Conservation (phyloP, 2,113 vertebrate genomes). For the Nettapus auritus region DNA sequence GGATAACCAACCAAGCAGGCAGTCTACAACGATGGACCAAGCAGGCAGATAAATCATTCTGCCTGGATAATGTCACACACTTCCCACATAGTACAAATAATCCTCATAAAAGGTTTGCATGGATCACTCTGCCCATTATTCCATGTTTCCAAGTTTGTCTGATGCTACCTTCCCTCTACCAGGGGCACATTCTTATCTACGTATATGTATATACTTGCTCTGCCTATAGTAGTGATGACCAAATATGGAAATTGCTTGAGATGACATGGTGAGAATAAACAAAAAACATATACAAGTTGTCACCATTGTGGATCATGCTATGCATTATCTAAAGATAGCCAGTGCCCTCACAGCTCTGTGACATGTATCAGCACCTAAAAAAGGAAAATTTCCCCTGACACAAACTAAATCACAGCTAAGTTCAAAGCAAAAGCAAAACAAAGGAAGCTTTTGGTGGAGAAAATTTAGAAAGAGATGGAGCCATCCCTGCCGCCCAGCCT, state of each 20-base stretch:
- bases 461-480: not conserved
- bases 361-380: not conserved
- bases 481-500: not conserved
- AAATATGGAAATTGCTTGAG: not conserved
- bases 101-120: not conserved
- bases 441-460: not conserved
- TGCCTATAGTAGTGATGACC: not conserved
- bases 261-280: not conserved
- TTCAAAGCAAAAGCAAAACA: not conserved
- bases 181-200: too few relatives aligned
- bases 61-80: not conserved
- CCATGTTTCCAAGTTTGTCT: not conserved
- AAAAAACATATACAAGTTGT: not conserved
- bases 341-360: not conserved
- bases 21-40: not conserved
- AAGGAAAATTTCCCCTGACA: not conserved
- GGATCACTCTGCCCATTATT: not conserved
- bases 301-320: not conserved
- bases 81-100: not conserved
- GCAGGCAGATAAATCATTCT: not conserved
- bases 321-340: not conserved
- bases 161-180: not conserved
- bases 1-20: not conserved
- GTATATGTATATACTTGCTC: not conserved
- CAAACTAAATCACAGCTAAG: not conserved